Evolutionary conservation across 1,140 invertebrate genomes (phyloP), one percentile per base, ranked within the genome.

Genomic region (Pollicipes pollicipes): DNA sequence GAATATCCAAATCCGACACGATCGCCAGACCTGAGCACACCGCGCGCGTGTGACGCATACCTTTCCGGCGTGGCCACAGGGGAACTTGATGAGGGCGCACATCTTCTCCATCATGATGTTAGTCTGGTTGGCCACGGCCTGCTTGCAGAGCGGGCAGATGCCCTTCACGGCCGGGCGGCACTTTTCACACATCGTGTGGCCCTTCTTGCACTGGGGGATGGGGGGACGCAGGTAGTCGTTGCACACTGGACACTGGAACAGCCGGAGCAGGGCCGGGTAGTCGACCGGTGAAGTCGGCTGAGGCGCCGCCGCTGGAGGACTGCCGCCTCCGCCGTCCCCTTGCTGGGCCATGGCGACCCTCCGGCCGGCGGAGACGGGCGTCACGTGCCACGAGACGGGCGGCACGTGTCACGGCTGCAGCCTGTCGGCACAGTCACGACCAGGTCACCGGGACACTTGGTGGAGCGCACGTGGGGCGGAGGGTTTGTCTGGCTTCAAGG

Each of bases 61-160:
- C 64, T 66, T 29, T 3, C 28, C 3, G 10, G 64, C 64, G 28
- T 66, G 64, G 2, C 10, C 8, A 24, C 64, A 66, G n/a, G 64
- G 64, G 64, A 66, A 66, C 64, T 28, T 66, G 64, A 66, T 66
- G 32, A 29, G 58, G 24, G 26, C 30, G 27, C 70, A 70, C 37
- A 74, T 73, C 73, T 76, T 73, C 66, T 76, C 75, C 75, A 76
- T 76, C 74, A 74, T 74, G 58, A 74, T 3, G 72, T 76, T 76
- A 68, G 74, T 70, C 45, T 68, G 72, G 0, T 76, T 74, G 28
- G 71, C 68, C 70, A 76, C 72, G 66, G 74, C 70, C 68, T 76
- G 75, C 66, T 74, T 75, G 69, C 75, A 76, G 6, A 70, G 63
- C 27, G 74, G 74, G 32, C 75, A 76, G 30, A 72, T 70, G n/a